Conservation (phyloP, 2,888 invertebrate species). For the Clanis bilineata region DNA sequence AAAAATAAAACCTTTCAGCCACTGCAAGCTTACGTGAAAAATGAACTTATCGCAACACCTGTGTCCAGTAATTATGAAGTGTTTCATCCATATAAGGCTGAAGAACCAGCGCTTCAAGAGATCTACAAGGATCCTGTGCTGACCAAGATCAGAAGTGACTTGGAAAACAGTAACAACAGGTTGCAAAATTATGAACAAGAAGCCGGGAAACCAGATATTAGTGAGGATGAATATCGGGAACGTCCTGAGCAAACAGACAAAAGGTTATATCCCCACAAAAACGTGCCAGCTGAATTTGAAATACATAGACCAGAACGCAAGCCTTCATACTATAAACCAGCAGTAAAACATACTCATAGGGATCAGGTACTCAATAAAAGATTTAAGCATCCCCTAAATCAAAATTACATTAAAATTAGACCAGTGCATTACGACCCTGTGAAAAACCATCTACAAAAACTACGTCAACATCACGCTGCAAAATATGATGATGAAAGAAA, state of each 20-base stretch:
- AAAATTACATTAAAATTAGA: constrained; percentile 66
- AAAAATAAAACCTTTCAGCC: constrained; percentile 45
- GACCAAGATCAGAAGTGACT: constrained; percentile 58
- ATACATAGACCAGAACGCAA: constrained; percentile 61
- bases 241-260: constrained; percentile 59
- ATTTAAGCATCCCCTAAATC: constrained; percentile 70
- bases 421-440: constrained; percentile 70
- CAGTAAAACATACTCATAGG: constrained; percentile 41
- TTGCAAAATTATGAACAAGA: constrained; percentile 62
- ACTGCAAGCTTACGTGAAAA: constrained; percentile 54
- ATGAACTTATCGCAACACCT: constrained; percentile 48
- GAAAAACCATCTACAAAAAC: constrained; percentile 59
- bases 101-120: constrained; percentile 60
- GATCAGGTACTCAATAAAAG: constrained; percentile 62
- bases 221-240: constrained; percentile 65
- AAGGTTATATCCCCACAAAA: constrained; percentile 60
- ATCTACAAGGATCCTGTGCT: constrained; percentile 66
- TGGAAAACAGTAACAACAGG: constrained; percentile 54
- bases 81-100: constrained; percentile 70
- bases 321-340: constrained; percentile 63
- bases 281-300: constrained; percentile 62
- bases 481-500: constrained; percentile 73
- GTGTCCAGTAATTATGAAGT: constrained; percentile 60
- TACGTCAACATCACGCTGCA: constrained; percentile 68
- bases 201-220: constrained; percentile 57